A percentile compares a stretch with the other conserved stretches of the same genome.
Conservation (phyloP, 53 echinoderm and acorn worm species). For the Paracentrotus lividus region DNA sequence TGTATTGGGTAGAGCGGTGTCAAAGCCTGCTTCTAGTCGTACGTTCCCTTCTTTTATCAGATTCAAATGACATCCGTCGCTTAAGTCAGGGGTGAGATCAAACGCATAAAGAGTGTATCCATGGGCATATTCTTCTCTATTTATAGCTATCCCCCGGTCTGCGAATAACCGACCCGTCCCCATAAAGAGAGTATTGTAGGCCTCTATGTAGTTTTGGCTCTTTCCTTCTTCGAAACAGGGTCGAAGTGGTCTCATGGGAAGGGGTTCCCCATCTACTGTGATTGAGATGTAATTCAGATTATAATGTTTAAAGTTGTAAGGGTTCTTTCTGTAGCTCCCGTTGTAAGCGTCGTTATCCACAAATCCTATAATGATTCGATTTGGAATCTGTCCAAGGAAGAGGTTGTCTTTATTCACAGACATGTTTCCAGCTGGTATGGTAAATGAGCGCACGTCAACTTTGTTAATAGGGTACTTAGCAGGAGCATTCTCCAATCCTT, state of each 20-base stretch:
- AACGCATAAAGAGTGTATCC: constrained; percentile 83
- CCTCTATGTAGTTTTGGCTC: constrained; percentile 61
- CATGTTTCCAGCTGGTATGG: constrained; percentile 75
- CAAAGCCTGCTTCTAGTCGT: constrained; percentile 79
- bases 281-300: constrained; percentile 72
- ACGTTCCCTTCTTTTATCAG: constrained; percentile 77
- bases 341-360: constrained; percentile 78
- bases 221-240: constrained; percentile 49
- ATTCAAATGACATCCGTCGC: constrained; percentile 80
- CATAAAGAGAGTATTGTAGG: constrained; percentile 78
- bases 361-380: constrained; percentile 73
- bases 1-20: constrained; percentile 62
- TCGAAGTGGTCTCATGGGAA: constrained; percentile 66
- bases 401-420: constrained; percentile 74
- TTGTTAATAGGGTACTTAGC: constrained; percentile 84
- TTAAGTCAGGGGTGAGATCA: constrained; percentile 84
- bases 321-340: constrained; percentile 54
- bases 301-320: constrained; percentile 54
- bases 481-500: constrained; percentile 62
- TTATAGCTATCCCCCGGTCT: constrained; percentile 77
- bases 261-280: constrained; percentile 64
- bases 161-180: constrained; percentile 67
- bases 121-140: constrained; percentile 75
- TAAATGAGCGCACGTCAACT: constrained; percentile 76
- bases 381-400: constrained; percentile 81